Evolutionary conservation across 2,888 invertebrate genomes (phyloP).

Genomic region (Hirtodrosophila confusa): DNA sequence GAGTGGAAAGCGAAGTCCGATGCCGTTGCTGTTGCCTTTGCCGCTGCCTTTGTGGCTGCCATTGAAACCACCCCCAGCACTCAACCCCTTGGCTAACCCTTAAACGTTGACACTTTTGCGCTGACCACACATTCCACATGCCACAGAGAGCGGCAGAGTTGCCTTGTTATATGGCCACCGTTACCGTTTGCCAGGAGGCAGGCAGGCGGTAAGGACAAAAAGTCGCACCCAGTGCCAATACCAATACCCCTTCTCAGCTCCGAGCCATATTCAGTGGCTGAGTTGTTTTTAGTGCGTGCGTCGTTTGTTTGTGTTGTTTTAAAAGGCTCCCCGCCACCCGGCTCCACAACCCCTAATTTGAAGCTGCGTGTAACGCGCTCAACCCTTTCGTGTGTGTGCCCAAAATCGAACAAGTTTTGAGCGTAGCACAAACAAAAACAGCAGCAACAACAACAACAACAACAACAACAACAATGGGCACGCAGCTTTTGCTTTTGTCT

Average conservation of each 20-base stretch:
- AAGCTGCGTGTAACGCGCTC: conserved; percentile 47
- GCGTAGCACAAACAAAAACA: conserved; percentile 52
- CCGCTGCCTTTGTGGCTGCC: too few relatives aligned
- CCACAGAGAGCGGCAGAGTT: conserved; percentile 35
- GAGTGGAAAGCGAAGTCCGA: conserved; percentile 8
- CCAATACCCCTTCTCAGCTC: conserved; percentile 7
- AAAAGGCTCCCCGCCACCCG: conserved; percentile 1
- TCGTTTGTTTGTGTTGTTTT: conserved; percentile 48
- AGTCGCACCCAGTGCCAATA: conserved; percentile 15
- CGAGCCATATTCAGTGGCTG: conserved; percentile 12
- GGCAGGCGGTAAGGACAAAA: neutral
- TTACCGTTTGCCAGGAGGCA: too few relatives aligned
- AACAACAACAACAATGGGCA: conserved; percentile 35
- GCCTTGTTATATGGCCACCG: neutral
- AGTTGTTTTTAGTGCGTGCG: conserved; percentile 61
- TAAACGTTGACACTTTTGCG: conserved; percentile 72
- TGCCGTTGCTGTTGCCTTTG: too few relatives aligned
- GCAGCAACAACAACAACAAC: conserved; percentile 15
- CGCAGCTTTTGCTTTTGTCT: conserved; percentile 76
- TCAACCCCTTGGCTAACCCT: conserved; percentile 73
- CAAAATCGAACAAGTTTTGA: conserved; percentile 68
- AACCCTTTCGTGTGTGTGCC: conserved; percentile 53
- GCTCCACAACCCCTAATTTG: conserved; percentile 32
- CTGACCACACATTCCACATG: conserved; percentile 67
- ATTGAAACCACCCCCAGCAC: conserved; percentile 36